Percentiles rank a stretch among this genome's conserved stretches.
Conservation (phyloP, 2,797 vertebrate genomes). For the Schizopygopsis pylzovi region DNA sequence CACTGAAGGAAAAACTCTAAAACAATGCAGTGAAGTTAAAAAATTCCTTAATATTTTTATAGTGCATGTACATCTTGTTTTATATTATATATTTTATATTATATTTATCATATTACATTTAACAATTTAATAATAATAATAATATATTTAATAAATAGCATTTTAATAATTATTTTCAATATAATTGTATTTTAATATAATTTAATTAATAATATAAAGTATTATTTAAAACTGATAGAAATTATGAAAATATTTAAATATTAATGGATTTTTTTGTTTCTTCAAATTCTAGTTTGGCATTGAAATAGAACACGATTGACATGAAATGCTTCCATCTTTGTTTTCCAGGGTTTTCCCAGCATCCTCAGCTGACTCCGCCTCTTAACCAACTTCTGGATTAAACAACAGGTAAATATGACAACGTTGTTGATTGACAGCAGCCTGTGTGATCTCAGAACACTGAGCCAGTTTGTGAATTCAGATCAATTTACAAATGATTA, state of each 20-base stretch:
- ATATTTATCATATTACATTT: not conserved
- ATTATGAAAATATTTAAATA: not conserved
- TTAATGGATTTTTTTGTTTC: not conserved
- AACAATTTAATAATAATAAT: too few relatives aligned
- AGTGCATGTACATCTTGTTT: too few relatives aligned
- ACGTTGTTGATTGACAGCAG: not conserved
- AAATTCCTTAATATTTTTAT: too few relatives aligned
- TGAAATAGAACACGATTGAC: not conserved
- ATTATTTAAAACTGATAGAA: not conserved
- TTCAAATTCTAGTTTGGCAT: not conserved
- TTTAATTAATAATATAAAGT: not conserved
- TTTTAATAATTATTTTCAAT: not conserved
- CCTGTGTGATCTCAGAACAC: too few relatives aligned
- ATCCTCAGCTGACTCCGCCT: not conserved
- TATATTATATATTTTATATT: not conserved
- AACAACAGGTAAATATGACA: not conserved
- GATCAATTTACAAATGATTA: not conserved
- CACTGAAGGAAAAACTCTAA: too few relatives aligned
- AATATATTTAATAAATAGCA: not conserved
- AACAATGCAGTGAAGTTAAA: too few relatives aligned
- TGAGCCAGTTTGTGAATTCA: not conserved
- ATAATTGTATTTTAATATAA: not conserved
- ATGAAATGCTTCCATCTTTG: not conserved
- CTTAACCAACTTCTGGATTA: not conserved
- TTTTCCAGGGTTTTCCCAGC: not conserved